Conservation (phyloP, 2,797 vertebrate species). For the Anolis apletophallus region DNA sequence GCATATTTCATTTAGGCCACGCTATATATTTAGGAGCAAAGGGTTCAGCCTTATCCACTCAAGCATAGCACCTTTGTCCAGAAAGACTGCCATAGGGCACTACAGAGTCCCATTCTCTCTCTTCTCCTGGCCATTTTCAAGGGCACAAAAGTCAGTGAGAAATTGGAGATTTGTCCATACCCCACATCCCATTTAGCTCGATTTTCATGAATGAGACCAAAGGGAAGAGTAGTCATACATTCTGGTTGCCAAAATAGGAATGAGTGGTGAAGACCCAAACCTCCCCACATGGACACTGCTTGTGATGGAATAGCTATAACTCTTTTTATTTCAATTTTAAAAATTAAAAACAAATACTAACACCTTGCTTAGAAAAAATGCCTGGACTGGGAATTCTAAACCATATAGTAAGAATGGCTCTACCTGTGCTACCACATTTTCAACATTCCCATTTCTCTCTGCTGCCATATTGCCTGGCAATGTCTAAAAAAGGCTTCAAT, state of each 20-base stretch:
- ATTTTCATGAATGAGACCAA: not conserved
- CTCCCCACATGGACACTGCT: not conserved
- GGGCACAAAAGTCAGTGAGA: not conserved
- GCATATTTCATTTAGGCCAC: slow-evolving; percentile 61
- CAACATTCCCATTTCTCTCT: no score
- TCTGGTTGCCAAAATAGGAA: no score
- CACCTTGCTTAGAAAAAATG: not conserved
- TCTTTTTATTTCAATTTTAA: slow-evolving; percentile 20
- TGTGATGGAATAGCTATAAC: not conserved
- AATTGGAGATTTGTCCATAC: not conserved
- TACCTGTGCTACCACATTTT: not conserved
- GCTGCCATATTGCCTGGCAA: not conserved
- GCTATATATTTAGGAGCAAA: slow-evolving; percentile 54
- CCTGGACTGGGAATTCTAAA: not conserved
- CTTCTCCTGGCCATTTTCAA: not conserved
- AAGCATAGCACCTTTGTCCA: not conserved
- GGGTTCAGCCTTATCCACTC: slow-evolving; percentile 21
- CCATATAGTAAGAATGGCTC: not conserved
- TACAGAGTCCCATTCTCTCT: not conserved
- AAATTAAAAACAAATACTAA: not conserved
- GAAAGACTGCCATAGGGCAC: not conserved
- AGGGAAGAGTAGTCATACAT: not conserved
- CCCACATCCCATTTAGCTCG: not conserved
- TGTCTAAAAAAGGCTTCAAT: not conserved
- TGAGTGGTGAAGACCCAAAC: not conserved